A percentile compares a stretch with the other conserved stretches of the same genome.
These are phyloP conservation scores for Bedellia somnulentella DNA, from an alignment of 2,888 invertebrate species.

Conservation along the genomic window DNA sequence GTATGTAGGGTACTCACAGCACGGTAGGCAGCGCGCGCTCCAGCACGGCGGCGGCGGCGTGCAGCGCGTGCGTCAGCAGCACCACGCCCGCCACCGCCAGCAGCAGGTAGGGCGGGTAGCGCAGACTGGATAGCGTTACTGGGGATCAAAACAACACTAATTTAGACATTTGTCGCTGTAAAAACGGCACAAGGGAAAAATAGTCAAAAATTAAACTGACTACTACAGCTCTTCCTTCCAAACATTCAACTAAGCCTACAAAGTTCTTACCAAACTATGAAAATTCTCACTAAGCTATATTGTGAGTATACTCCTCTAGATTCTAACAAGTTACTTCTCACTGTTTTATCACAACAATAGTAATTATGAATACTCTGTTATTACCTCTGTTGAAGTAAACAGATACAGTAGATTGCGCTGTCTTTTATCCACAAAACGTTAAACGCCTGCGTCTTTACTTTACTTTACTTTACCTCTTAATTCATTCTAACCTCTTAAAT, in stretches of 20 bases:
- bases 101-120: slow-evolving; percentile 51
- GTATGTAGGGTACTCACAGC: slow-evolving; percentile 16
- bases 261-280: too few relatives aligned
- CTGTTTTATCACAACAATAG: too few relatives aligned
- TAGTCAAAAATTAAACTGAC: not conserved
- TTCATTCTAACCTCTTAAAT: too few relatives aligned
- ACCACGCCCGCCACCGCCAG: slow-evolving; percentile 41
- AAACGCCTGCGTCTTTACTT: too few relatives aligned
- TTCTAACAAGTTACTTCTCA: too few relatives aligned
- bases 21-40: slow-evolving; percentile 29
- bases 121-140: slow-evolving; percentile 41
- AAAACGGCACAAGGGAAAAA: not conserved
- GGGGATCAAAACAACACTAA: slow-evolving; percentile 6
- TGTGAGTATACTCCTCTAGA: too few relatives aligned
- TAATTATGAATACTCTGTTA: too few relatives aligned
- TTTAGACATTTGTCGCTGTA: not conserved
- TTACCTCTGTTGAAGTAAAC: too few relatives aligned
- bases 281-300: too few relatives aligned
- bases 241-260: not conserved
- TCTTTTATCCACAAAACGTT: too few relatives aligned
- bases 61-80: slow-evolving; percentile 35
- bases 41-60: slow-evolving; percentile 29
- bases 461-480: too few relatives aligned
- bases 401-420: too few relatives aligned
- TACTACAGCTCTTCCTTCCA: not conserved